Conservation (phyloP, 2,797 vertebrate genomes). For the Acipenser oxyrinchus region DNA sequence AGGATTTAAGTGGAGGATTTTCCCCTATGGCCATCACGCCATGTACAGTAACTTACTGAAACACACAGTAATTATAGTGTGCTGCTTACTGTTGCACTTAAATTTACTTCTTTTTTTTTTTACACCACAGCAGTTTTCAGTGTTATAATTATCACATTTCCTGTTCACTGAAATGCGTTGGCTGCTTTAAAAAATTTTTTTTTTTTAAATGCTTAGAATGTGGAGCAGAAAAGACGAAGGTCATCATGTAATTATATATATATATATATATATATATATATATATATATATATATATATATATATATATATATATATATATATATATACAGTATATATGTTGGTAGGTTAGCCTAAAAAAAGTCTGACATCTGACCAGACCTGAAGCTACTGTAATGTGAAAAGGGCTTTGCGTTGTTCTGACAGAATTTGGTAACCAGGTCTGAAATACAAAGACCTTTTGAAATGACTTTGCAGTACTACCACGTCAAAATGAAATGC, state of each 20-base stretch:
- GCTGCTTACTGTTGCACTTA: constrained; percentile 24
- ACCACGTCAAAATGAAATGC: no score
- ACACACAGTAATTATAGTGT: neutral
- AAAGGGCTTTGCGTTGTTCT: no score
- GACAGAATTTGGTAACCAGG: no score
- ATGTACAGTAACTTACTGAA: constrained; percentile 12
- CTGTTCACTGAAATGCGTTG: constrained; percentile 30
- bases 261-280: neutral
- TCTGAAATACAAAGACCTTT: no score
- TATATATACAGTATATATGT: no score
- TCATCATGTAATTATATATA: neutral
- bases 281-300: neutral
- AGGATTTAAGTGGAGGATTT: constrained; percentile 25
- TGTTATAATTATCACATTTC: constrained; percentile 28
- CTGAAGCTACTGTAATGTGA: no score
- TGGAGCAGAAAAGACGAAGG: neutral
- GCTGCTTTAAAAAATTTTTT: neutral
- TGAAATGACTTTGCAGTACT: no score
- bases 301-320: constrained; percentile 1
- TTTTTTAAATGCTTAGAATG: neutral
- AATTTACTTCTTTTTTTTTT: constrained; percentile 4
- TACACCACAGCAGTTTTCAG: neutral
- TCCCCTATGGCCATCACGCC: constrained; percentile 10
- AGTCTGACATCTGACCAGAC: no score
- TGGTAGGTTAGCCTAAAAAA: no score